phyloP scores from a whole-genome alignment of 92 coral and sea anemone species.

The Epizoanthus rinbou region DNA sequence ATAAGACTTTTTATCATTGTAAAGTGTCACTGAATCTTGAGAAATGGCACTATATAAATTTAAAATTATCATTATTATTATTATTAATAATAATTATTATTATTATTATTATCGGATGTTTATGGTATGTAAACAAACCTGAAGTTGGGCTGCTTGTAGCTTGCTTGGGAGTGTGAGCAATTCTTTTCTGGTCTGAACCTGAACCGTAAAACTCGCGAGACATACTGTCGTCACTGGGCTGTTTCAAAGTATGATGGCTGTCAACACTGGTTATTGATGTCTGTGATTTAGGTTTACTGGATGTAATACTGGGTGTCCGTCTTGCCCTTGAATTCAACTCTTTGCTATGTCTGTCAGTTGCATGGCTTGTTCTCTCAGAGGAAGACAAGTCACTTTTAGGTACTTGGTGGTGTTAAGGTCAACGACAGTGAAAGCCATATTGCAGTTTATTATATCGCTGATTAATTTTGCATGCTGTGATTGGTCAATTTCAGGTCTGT shows the following conservation, averaged over 20 bases:
- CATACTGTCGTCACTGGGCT: neutral
- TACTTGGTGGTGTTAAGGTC: slow-evolving; percentile 25
- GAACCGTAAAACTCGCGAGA: slow-evolving; percentile 1
- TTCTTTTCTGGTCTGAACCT: slow-evolving; percentile 43
- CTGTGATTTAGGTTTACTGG: neutral
- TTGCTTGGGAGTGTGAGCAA: slow-evolving; percentile 52
- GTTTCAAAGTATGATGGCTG: neutral
- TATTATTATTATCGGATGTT: too few species aligned
- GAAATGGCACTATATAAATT: too few species aligned
- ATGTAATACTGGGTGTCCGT: neutral
- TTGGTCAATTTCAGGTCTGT: too few species aligned
- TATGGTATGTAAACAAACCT: too few species aligned
- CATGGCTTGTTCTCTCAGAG: neutral
- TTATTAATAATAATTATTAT: too few species aligned
- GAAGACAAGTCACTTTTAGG: slow-evolving; percentile 29
- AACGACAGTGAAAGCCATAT: neutral
- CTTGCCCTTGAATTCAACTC: neutral
- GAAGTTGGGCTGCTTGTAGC: neutral
- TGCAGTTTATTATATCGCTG: too few species aligned
- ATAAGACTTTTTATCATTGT: too few species aligned
- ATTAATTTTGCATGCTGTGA: too few species aligned
- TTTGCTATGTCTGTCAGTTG: slow-evolving; percentile 20
- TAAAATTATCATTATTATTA: too few species aligned
- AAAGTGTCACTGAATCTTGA: too few species aligned
- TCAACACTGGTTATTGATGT: neutral